phyloP scores from a whole-genome alignment of 2,797 vertebrate species.

The Centroberyx gerrardi region DNA sequence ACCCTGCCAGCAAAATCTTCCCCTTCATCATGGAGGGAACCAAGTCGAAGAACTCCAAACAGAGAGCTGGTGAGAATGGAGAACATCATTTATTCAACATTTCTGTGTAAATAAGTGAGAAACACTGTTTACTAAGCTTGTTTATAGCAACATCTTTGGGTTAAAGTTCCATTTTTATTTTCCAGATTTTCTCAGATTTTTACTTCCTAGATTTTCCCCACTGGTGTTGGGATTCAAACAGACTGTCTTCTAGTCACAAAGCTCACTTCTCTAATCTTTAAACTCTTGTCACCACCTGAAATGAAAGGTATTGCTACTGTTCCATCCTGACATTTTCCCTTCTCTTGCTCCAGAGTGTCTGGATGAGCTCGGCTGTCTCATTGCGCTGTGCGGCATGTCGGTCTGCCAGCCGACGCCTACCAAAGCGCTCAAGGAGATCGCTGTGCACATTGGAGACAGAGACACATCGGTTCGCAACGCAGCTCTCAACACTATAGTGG shows the following conservation, averaged over 20 bases:
- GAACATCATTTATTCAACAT: background rate
- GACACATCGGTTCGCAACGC: slow-evolving; percentile 92
- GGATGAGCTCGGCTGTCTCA: slow-evolving; percentile 71
- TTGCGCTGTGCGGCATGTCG: slow-evolving; percentile 82
- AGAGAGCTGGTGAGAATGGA: slow-evolving; percentile 86
- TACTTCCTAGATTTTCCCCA: background rate
- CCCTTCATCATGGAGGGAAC: slow-evolving; percentile 92
- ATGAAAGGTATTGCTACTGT: background rate
- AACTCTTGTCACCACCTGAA: background rate
- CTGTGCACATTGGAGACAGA: slow-evolving; percentile 89
- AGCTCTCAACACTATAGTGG: slow-evolving; percentile 91
- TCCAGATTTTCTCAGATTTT: no score
- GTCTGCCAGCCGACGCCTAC: slow-evolving; percentile 92
- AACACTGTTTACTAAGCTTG: no score
- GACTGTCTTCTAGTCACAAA: background rate
- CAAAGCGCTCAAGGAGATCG: slow-evolving; percentile 92
- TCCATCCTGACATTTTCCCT: no score
- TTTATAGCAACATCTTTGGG: background rate
- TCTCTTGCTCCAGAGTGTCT: slow-evolving; percentile 61
- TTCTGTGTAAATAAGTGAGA: background rate
- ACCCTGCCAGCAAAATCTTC: slow-evolving; percentile 93
- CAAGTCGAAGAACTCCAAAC: slow-evolving; percentile 94
- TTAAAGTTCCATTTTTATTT: no score
- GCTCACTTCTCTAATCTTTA: background rate
- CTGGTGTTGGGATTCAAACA: background rate